Base-by-base conservation (phyloP, 2,113 vertebrate species). In the Tetraodon nigroviridis region DNA sequence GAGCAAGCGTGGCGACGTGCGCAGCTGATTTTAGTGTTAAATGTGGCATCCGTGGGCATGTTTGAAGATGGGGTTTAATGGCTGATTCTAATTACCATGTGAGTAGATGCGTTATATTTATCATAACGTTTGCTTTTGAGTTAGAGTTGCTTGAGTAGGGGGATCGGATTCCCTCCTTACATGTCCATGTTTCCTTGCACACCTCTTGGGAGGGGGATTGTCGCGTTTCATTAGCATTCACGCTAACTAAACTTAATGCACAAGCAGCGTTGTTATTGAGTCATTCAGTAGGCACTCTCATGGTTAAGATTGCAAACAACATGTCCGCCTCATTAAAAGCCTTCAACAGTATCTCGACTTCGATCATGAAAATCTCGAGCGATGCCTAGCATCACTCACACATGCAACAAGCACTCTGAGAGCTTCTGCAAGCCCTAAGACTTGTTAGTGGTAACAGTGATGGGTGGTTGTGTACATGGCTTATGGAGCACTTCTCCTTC, bases 41-140 rank as follows among this genome's bases (percentile, higher is more conserved):
- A 70, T 8, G 52, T 68, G 66, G 50, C 16, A 32, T 10, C 24
- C 61, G 32, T 55, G 57, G 32, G 29, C 49, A 18, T 67, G 64
- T 67, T 71, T 57, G 29, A 56, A 45, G 20, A 67, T 24, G 32
- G 48, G 53, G 58, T 78, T 65, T 70, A 72, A 75, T 63, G 50
- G 20, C 58, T 61, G 48, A 61, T 56, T 67, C 61, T 67, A 61
- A 73, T 80, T 65, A 71, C 59, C 48, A 53, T 42, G 24, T 46
- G 64, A 69, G 40, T 55, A 61, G 71, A 77, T 62, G 50, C 60
- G 42, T 73, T 51, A 57, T 65, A 47, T 27, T 45, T 51, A 58
- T 60, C 55, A 49, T n/a, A 51, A 29, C 68, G 65, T 78, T 79
- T 70, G 45, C 51, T 73, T 73, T 73, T 72, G 51, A 65, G 69